These are phyloP conservation scores for Microplitis deprimator DNA, from an alignment of 2,888 invertebrate genomes.

Conservation along the genomic window DNA sequence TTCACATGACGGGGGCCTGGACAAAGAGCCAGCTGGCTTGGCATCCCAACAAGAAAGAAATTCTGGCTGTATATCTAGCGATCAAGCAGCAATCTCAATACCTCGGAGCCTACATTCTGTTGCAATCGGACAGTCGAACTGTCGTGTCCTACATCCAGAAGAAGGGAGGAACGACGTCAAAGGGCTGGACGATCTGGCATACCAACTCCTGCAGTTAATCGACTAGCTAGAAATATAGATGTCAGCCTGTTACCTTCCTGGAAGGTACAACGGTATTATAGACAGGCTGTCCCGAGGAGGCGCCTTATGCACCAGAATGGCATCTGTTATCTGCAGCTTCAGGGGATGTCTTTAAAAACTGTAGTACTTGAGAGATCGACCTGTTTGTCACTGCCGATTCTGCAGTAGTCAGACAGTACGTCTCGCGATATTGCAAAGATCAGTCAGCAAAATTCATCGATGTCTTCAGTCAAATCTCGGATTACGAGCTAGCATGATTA, in stretches of 20 bases:
- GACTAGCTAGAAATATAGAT: constrained; percentile 45
- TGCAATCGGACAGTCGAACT: background rate
- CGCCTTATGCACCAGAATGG: constrained; percentile 44
- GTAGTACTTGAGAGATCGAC: constrained; percentile 45
- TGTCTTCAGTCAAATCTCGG: constrained; percentile 46
- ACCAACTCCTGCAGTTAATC: constrained; percentile 25
- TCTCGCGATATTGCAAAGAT: constrained; percentile 43
- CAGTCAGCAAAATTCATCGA: constrained; percentile 41
- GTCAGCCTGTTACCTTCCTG: constrained; percentile 52
- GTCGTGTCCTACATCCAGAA: constrained; percentile 33
- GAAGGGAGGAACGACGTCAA: constrained; percentile 41
- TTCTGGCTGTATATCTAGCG: background rate
- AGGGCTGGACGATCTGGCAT: constrained; percentile 33
- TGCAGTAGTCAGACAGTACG: constrained; percentile 43
- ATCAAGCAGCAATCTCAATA: background rate
- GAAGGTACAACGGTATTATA: constrained; percentile 56
- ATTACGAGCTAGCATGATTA: constrained; percentile 30
- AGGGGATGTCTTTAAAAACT: constrained; percentile 43
- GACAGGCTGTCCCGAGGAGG: constrained; percentile 51
- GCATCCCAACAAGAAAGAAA: background rate
- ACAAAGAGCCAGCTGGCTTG: too few relatives aligned
- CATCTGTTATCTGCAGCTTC: constrained; percentile 41
- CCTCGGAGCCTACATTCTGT: background rate
- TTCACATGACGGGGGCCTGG: too few relatives aligned
- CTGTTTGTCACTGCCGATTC: constrained; percentile 43